Percentiles rank a stretch among this genome's conserved stretches.
These are phyloP conservation scores for Apodemus agrarius DNA, from an alignment of 2,797 vertebrate genomes.

Conservation along the genomic window DNA sequence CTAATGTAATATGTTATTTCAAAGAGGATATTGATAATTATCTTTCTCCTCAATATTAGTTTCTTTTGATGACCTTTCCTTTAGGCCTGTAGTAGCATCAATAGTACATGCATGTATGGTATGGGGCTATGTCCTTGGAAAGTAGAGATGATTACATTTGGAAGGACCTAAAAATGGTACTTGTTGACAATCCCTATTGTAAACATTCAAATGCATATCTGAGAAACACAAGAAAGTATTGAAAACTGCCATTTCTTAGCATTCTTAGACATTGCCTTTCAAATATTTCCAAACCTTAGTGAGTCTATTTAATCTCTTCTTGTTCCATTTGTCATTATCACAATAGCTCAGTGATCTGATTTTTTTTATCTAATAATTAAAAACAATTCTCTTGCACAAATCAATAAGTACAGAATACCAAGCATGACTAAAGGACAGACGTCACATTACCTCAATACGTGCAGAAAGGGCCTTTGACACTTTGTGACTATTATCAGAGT, in stretches of 20 bases:
- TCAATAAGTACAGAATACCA: background rate
- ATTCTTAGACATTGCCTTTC: conserved; percentile 6
- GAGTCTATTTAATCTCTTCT: conserved; percentile 15
- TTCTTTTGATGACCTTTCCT: background rate
- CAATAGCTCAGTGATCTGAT: background rate
- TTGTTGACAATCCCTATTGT: background rate
- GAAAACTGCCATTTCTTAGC: background rate
- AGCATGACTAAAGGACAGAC: background rate
- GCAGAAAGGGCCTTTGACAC: background rate
- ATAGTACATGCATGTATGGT: background rate
- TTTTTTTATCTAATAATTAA: background rate
- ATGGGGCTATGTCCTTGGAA: background rate
- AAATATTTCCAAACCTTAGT: background rate
- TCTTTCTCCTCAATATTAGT: background rate
- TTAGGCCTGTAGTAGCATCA: background rate
- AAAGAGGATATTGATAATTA: background rate
- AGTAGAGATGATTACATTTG: background rate
- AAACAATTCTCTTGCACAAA: background rate
- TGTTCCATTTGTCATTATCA: background rate
- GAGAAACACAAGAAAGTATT: conserved; percentile 46
- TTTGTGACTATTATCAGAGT: background rate
- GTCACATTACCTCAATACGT: background rate
- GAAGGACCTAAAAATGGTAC: background rate
- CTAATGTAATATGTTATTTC: background rate
- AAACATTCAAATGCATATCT: background rate